Conservation (phyloP, 2,888 invertebrate species). For the Lasioglossum pauxillum region DNA sequence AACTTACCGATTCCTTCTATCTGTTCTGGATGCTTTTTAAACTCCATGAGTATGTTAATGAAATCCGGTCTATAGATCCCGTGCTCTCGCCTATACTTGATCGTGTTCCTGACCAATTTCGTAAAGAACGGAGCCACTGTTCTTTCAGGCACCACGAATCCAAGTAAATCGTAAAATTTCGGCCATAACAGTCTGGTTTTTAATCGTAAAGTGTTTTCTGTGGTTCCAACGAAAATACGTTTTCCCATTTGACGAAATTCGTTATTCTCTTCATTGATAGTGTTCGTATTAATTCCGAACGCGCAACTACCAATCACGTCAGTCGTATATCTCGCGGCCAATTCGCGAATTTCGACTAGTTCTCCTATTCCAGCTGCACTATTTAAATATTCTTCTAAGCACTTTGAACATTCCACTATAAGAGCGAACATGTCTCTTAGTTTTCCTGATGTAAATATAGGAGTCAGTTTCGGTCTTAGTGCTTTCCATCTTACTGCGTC, state of each 20-base stretch:
- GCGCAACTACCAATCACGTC: conserved; percentile 83
- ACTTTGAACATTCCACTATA: conserved; percentile 79
- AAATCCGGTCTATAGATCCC: conserved; percentile 84
- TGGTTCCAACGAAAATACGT: conserved; percentile 68
- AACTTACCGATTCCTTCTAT: conserved; percentile 69
- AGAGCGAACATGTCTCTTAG: conserved; percentile 84
- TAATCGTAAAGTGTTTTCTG: background rate
- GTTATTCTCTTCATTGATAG: conserved; percentile 77
- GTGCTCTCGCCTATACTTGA: conserved; percentile 81
- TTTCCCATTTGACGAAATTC: conserved; percentile 80
- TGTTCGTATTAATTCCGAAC: conserved; percentile 82
- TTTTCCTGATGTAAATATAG: conserved; percentile 85
- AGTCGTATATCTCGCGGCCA: conserved; percentile 82
- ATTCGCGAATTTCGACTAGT: conserved; percentile 76
- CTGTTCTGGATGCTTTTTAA: conserved; percentile 72
- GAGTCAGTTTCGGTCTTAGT: conserved; percentile 83
- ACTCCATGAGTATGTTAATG: conserved; percentile 82
- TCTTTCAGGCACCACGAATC: conserved; percentile 59
- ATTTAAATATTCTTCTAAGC: conserved; percentile 77
- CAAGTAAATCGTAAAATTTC: conserved; percentile 63
- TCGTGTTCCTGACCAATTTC: conserved; percentile 75
- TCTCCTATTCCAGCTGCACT: conserved; percentile 54
- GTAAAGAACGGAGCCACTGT: conserved; percentile 78
- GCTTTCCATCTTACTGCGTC: conserved; percentile 83
- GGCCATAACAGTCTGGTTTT: conserved; percentile 59